Base-by-base conservation (phyloP, 2,888 invertebrate genomes). In the Tinea semifulvella region DNA sequence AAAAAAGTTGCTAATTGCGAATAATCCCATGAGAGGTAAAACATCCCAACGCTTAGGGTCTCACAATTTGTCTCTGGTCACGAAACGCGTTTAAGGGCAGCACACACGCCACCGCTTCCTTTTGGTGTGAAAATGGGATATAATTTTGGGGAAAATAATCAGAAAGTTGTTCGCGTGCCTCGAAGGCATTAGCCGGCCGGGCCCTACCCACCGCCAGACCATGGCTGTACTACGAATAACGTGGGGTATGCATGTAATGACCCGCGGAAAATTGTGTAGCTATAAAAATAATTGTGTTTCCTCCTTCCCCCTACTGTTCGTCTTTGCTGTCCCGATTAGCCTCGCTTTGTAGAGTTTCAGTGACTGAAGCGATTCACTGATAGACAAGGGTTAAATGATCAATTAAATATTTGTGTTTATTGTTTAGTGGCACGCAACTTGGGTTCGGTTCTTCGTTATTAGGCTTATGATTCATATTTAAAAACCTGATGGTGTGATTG, bases 231-330 rank as follows among this genome's bases (percentile, higher is more conserved):
- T 42, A 25, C 43, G 73, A 63, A 64, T 68, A 72, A 62, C 67
- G 65, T 65, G 42, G 40, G 65, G 72, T 74, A 67, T 71, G 74
- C 73, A 74, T 69, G 75, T 79, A 80, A 80, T 80, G 79, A 80
- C 72, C 75, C 73, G 66, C 64, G 70, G 75, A 75, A 77, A 80
- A 80, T 79, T 76, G 77, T 77, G 79, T 75, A 74, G 76, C 80
- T 68, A 77, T 80, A 79, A 80, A 80, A 79, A 76, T 79, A 79
- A 77, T 76, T 70, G 74, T 68, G 68, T 73, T 76, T 68, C 60
- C 68, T 65, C 68, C 63, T 61, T 57, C 28, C 42, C n/a, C 42
- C 3, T 22, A 42, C 25, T 17, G 42, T 22, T 18, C 36, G 17
- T 36, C 36, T 35, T 35, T 14, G 35, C 35, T 14, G 35, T 13